Percentiles rank a stretch among this genome's conserved stretches.
These are phyloP conservation scores for Actenoides lindsayi DNA, from an alignment of 2,113 vertebrate species.

Conservation along the genomic window DNA sequence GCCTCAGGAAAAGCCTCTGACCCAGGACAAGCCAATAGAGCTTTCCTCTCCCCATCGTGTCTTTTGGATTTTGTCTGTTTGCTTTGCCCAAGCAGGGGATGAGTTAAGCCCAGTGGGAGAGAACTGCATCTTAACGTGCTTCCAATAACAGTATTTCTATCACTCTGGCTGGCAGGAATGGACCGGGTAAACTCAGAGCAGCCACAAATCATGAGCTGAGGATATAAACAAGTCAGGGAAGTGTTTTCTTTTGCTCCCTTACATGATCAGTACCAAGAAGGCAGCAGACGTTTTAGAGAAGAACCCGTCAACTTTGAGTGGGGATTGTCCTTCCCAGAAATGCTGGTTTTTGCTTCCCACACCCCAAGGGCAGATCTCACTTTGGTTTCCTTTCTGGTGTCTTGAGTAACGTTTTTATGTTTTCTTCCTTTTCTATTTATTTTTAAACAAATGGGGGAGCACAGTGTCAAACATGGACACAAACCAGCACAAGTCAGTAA, in stretches of 20 bases:
- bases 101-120: not conserved
- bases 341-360: not conserved
- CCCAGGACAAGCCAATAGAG: not conserved
- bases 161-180: not conserved
- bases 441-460: slow-evolving; percentile 45
- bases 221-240: not conserved
- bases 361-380: not conserved
- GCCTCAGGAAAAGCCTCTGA: not conserved
- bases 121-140: not conserved
- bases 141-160: not conserved
- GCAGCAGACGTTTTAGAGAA: not conserved
- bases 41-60: not conserved
- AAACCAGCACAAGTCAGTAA: slow-evolving; percentile 23
- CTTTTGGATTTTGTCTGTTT: not conserved
- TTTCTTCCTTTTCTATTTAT: slow-evolving; percentile 22
- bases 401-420: not conserved
- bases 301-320: not conserved
- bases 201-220: not conserved
- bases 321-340: not conserved
- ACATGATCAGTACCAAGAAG: not conserved
- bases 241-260: not conserved
- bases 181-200: not conserved
- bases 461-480: not conserved
- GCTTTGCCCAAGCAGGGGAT: not conserved
- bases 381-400: slow-evolving; percentile 14